Evolutionary conservation across 2,888 invertebrate species (phyloP), one percentile per base, ranked within the genome.

Genomic region (Latheticus oryzae): DNA sequence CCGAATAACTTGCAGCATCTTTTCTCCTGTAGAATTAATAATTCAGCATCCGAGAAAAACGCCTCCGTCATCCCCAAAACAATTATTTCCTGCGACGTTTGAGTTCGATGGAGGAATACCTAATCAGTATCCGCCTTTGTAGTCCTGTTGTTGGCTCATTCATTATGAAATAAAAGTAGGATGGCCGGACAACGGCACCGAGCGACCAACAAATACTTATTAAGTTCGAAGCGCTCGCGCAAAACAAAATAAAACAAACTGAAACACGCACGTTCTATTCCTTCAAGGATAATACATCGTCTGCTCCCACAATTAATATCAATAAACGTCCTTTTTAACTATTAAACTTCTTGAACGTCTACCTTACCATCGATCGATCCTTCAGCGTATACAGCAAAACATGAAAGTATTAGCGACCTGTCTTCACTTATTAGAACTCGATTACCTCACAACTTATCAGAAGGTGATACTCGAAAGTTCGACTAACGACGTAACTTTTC

Each of bases 291-390:
- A 64, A 66, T 67, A 63, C 59, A 65, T 64, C 48, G 62, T 38
- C 59, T 33, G 57, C 54, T 58, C 42, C 17, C 37, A 57, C 68
- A 63, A 70, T 69, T 70, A 69, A 69, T 70, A 67, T 66, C 68
- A 70, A 67, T 70, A 66, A 67, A 68, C 63, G 67, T 69, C 67
- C 28, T 58, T 30, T 30, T 64, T 50, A 65, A 68, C 56, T 63
- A 68, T 69, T 69, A 66, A 67, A 56, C 28, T 19, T 12, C 45
- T 19, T 16, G 33, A 26, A 42, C 17, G 7, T 3, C 2, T 26
- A 11, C 28, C 12, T 28, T n/a, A 4, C 8, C n/a, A 19, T 7
- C 40, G 28, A 48, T 35, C 48, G 48, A 48, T 48, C 48, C 9
- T 2, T 35, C 26, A 9, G 21, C 23, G 24, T 15, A 38, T 21